These are phyloP conservation scores for Dinoponera quadriceps DNA, from an alignment of 1,140 invertebrate species.

Conservation along the genomic window DNA sequence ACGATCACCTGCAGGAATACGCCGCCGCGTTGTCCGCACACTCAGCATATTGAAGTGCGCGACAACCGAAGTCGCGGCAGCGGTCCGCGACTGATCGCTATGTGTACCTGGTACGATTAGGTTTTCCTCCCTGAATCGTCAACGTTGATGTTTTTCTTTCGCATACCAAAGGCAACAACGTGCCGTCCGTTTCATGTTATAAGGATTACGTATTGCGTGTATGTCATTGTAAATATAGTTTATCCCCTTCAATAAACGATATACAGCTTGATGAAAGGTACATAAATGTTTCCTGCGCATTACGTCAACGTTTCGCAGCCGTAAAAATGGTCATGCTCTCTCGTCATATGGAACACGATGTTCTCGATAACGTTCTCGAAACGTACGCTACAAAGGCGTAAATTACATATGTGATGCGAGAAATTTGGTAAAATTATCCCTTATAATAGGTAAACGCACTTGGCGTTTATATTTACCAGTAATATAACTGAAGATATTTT, in stretches of 20 bases:
- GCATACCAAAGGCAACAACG: slow-evolving; percentile 57
- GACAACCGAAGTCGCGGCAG: neutral
- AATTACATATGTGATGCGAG: neutral
- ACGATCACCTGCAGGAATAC: slow-evolving; percentile 47
- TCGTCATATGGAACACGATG: neutral
- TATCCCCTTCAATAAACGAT: slow-evolving; percentile 42
- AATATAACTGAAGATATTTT: slow-evolving; percentile 23
- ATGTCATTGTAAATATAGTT: slow-evolving; percentile 55
- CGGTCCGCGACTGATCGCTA: slow-evolving; percentile 9
- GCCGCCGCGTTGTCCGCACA: slow-evolving; percentile 20
- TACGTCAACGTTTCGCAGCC: neutral
- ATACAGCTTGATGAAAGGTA: neutral
- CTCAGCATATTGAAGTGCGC: slow-evolving; percentile 34
- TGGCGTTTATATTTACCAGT: slow-evolving; percentile 8
- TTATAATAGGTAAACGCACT: slow-evolving; percentile 1
- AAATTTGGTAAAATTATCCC: slow-evolving; percentile 1
- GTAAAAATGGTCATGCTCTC: neutral
- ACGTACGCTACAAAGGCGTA: neutral
- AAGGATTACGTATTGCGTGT: slow-evolving; percentile 3
- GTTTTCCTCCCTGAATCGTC: slow-evolving; percentile 8
- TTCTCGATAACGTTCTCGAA: slow-evolving; percentile 37
- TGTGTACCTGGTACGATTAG: slow-evolving; percentile 51
- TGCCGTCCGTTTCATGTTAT: slow-evolving; percentile 26
- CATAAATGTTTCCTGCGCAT: neutral
- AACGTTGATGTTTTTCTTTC: slow-evolving; percentile 14